Percentiles rank a stretch among this genome's conserved stretches.
These are phyloP conservation scores for Chunga burmeisteri DNA, from an alignment of 2,113 vertebrate species.

Conservation along the genomic window DNA sequence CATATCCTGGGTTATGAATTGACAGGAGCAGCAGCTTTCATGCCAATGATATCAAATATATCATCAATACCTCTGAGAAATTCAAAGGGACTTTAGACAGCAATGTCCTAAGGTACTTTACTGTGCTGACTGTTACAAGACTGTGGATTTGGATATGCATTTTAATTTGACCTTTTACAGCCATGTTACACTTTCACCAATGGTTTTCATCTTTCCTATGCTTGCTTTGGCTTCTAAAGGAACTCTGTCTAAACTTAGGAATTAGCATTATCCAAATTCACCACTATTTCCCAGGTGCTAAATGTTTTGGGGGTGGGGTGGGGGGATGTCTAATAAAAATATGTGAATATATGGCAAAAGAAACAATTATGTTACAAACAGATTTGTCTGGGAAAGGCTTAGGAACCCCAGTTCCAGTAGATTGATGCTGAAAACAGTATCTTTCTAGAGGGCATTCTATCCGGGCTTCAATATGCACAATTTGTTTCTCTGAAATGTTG, in stretches of 20 bases:
- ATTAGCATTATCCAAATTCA: neutral
- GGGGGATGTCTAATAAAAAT: neutral
- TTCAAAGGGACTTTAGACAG: slow-evolving; percentile 37
- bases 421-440: neutral
- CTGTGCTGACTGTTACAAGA: neutral
- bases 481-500: neutral
- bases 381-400: neutral
- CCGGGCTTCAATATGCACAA: neutral
- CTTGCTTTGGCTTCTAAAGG: neutral
- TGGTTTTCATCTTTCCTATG: neutral
- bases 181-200: neutral
- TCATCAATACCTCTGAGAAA: slow-evolving; percentile 6
- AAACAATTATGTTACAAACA: neutral
- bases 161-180: slow-evolving; percentile 20
- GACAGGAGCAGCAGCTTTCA: neutral
- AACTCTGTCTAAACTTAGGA: neutral
- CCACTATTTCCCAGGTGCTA: neutral
- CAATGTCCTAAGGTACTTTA: neutral
- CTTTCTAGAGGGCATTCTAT: neutral
- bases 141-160: neutral
- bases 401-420: neutral
- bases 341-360: neutral
- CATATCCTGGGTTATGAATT: neutral
- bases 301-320: neutral
- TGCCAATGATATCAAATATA: slow-evolving; percentile 9